These are phyloP conservation scores for Bombyx mandarina DNA, from an alignment of 1,140 invertebrate genomes.

Conservation along the genomic window DNA sequence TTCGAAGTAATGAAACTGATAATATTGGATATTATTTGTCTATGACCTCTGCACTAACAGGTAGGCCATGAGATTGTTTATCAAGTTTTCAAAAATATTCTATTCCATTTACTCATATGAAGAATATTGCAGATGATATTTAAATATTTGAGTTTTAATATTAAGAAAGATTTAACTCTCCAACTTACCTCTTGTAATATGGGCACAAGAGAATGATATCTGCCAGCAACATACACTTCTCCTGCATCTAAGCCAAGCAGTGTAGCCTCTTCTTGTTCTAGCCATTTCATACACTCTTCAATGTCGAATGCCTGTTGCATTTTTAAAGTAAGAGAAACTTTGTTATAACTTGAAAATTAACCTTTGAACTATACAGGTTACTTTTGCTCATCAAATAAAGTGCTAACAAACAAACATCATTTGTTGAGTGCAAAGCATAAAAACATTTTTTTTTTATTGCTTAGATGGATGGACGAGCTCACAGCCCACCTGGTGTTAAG, in stretches of 20 bases:
- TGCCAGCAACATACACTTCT: constrained; percentile 91
- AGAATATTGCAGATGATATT: not conserved
- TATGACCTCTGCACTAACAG: no score
- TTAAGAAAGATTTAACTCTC: not conserved
- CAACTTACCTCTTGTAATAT: constrained; percentile 81
- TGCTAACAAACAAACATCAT: no score
- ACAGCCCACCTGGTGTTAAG: no score
- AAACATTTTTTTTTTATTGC: no score
- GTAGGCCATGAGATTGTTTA: not conserved
- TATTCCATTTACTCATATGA: not conserved
- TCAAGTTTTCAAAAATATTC: not conserved
- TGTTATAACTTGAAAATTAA: no score
- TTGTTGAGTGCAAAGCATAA: no score
- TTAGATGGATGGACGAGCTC: no score
- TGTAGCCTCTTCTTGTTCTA: constrained; percentile 85
- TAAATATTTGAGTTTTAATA: not conserved
- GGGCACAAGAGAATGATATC: constrained; percentile 93
- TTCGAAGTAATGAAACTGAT: no score
- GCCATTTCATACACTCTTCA: constrained; percentile 85
- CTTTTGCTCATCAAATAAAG: no score
- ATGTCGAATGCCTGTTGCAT: constrained; percentile 76
- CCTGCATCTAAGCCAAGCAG: constrained; percentile 92
- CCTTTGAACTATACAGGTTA: no score
- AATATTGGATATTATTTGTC: no score
- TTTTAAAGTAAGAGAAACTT: no score